A percentile compares a stretch with the other conserved stretches of the same genome.
Evolutionary conservation across 2,113 vertebrate genomes (phyloP).

Genomic region (Cyphomyrus plagiostoma): DNA sequence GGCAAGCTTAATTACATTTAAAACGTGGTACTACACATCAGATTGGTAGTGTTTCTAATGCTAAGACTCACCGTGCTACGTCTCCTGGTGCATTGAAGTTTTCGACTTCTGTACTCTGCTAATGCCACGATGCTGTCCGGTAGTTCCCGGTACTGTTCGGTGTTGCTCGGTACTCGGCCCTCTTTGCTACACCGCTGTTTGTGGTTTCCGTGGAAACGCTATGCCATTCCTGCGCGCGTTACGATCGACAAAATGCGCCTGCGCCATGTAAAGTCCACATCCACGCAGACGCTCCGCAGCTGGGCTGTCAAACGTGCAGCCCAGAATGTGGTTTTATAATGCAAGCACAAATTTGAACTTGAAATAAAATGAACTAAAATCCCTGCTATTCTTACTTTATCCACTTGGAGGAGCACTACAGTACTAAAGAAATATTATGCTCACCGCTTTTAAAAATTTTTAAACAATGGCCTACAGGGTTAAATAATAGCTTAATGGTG

Average conservation of each 20-base stretch:
- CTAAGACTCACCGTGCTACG: neutral
- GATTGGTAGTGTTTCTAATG: neutral
- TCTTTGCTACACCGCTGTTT: neutral
- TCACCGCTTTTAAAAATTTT: neutral
- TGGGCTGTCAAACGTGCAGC: neutral
- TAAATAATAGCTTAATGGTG: neutral
- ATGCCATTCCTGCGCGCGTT: neutral
- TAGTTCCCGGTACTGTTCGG: too few relatives aligned
- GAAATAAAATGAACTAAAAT: neutral
- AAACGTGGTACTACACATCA: neutral
- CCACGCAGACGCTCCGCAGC: neutral
- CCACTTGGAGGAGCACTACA: neutral
- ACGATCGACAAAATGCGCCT: neutral
- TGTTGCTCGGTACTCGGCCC: neutral
- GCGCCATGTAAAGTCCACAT: neutral
- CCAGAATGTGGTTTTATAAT: neutral
- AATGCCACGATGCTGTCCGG: neutral
- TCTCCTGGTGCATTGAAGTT: neutral
- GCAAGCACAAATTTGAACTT: neutral
- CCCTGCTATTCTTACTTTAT: neutral
- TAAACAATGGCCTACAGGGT: neutral
- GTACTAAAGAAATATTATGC: neutral
- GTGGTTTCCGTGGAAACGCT: neutral
- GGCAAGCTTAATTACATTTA: neutral
- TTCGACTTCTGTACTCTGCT: neutral